These are phyloP conservation scores for Heterodera schachtii DNA, from an alignment of 1,140 invertebrate genomes.

Conservation along the genomic window DNA sequence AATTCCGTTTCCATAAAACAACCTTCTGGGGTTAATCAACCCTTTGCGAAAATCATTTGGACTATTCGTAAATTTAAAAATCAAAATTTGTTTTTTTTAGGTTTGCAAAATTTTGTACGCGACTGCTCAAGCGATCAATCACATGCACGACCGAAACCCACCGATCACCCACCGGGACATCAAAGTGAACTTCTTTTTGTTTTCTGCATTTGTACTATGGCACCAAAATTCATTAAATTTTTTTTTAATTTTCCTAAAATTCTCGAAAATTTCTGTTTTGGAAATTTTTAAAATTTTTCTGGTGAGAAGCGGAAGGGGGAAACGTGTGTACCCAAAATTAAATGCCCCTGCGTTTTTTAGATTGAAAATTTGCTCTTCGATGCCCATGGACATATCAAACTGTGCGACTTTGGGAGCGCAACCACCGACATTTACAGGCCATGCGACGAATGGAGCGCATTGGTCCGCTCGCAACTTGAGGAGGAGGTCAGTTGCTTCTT, in stretches of 20 bases:
- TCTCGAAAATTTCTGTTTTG: too few relatives aligned
- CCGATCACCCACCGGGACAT: constrained; percentile 90
- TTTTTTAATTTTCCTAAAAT: too few relatives aligned
- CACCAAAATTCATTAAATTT: too few relatives aligned
- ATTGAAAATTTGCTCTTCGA: constrained; percentile 79
- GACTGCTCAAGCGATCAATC: constrained; percentile 82
- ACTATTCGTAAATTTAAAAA: too few relatives aligned
- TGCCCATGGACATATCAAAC: constrained; percentile 80
- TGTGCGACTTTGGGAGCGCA: constrained; percentile 98
- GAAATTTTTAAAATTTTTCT: constrained; percentile 67
- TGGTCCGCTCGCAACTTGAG: constrained; percentile 86
- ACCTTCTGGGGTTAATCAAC: too few relatives aligned
- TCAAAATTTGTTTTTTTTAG: too few relatives aligned
- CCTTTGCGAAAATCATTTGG: too few relatives aligned
- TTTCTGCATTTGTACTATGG: too few relatives aligned
- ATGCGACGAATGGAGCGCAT: constrained; percentile 85
- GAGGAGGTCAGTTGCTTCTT: constrained; percentile 77
- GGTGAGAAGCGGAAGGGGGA: too few relatives aligned
- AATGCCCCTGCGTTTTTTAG: constrained; percentile 37
- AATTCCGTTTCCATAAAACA: too few relatives aligned
- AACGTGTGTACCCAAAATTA: too few relatives aligned
- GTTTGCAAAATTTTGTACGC: constrained; percentile 89
- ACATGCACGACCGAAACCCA: constrained; percentile 86
- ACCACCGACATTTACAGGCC: constrained; percentile 82
- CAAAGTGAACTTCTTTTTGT: constrained; percentile 70